Evolutionary conservation across 2,797 vertebrate genomes (phyloP), one percentile per base, ranked within the genome.

Genomic region (Cynodonichthys magdalenae): DNA sequence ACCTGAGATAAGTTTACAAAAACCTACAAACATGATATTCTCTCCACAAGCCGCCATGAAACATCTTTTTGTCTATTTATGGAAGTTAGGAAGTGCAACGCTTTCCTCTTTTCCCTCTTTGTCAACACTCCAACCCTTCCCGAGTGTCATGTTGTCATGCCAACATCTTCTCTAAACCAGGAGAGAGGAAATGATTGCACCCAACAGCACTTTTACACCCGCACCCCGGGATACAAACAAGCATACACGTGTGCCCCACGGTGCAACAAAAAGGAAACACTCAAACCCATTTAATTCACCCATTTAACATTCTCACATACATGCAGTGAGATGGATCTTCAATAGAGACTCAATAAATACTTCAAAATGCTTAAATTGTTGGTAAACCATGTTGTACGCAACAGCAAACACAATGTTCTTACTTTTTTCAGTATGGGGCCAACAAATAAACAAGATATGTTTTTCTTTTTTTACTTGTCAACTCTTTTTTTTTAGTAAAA

Each of bases 131-230:
- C 71, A 73, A 71, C 62, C 66, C 56, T 60, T 84, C 77, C 80
- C 71, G 65, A 56, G 72, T 82, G 74, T 86, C 82, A 85, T 73
- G 79, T 87, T 82, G 83, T 88, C 80, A 86, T 87, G 87, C 75
- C 85, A 85, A 88, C 81, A 71, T 69, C 60, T 72, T 69, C 76
- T 78, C 66, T 70, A 55, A 76, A 71, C 73, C 70, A 75, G 63
- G 63, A 84, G 81, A 84, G 79, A 76, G 72, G 65, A 85, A 78
- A 81, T 69, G 48, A 79, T 69, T 65, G 73, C 62, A 66, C 71
- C 71, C 46, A 67, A 69, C 62, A 66, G 54, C 64, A 74, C 59
- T 62, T 47, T 67, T 28, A 20, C 31, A 44, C 48, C 28, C 42
- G 39, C 39, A 17, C 31, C 8, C 11, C 18, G 24, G 55, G 5